Evolutionary conservation across 2,888 invertebrate species (phyloP), one percentile per base, ranked within the genome.

Genomic region (Aquatica leii): DNA sequence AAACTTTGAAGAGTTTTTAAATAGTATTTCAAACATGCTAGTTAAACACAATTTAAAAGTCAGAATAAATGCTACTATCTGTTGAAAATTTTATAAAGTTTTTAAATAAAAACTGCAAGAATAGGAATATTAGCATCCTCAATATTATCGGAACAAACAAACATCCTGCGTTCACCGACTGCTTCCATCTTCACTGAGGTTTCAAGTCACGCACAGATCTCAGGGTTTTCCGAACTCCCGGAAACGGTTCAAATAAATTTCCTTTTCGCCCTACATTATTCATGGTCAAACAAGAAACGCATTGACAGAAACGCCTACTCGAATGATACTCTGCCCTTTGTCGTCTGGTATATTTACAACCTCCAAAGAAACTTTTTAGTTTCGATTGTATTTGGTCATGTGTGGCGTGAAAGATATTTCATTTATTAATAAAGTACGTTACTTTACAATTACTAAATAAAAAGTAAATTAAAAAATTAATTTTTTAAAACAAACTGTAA

Each of bases 241-340:
- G 61, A 65, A 65, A 65, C 61, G 34, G 61, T 35, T 48, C 54
- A 61, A 61, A 65, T 65, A 62, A 61, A 61, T 65, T 62, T 58
- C 53, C 48, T 37, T 21, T 40, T 18, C 49, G 17, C 15, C 58
- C 54, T 65, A 65, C 65, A 65, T 65, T 61, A 65, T 65, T 65
- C 65, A 65, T 65, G 61, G 58, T 65, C 61, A 62, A 58, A 59
- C 50, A 43, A 58, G 31, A 40, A 55, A 55, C 56, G 62, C 62
- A 56, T 64, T 55, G 64, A 59, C 52, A 59, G 64, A 46, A 63
- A 64, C 48, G 35, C 55, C 50, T 59, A 59, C 59, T 46, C 55
- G 43, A 12, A 46, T 50, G 46, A 57, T 35, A 50, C 51, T 35
- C 34, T 55, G 41, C 51, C 48, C 59, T 51, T 64, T 55, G 55